Evolutionary conservation across 1,140 invertebrate genomes (phyloP).

Genomic region (Heliconius himera): DNA sequence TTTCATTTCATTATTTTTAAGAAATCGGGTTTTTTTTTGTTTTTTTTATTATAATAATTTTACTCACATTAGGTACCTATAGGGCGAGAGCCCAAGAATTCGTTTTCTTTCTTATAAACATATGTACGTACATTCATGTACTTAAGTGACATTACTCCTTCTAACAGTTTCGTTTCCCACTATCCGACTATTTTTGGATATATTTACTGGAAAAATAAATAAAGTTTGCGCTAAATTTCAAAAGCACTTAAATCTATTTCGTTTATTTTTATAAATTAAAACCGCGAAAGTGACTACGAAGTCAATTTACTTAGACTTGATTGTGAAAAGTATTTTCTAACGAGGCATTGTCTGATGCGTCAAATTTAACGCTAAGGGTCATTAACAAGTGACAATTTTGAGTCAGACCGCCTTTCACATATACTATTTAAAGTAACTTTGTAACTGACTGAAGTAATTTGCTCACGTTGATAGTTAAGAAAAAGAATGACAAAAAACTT

Average conservation of each 20-base stretch:
- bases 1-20: too few species aligned
- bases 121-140: too few species aligned
- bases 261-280: background rate
- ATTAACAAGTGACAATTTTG: constrained; percentile 11
- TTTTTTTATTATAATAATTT: too few species aligned
- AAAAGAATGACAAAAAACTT: background rate
- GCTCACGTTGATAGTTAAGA: background rate
- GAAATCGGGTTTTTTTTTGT: too few species aligned
- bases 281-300: background rate
- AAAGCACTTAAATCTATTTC: background rate
- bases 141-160: too few species aligned
- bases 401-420: background rate
- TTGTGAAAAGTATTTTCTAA: constrained; percentile 13
- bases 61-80: too few species aligned
- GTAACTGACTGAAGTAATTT: background rate
- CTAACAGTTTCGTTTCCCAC: too few species aligned
- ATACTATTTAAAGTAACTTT: background rate
- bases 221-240: background rate
- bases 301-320: constrained; percentile 6
- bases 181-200: background rate
- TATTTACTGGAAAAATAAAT: background rate
- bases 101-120: too few species aligned
- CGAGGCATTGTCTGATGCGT: constrained; percentile 8
- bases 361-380: constrained; percentile 2
- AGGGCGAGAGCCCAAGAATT: too few species aligned